Conservation (phyloP, 2,797 vertebrate genomes). For the Bradypus variegatus region DNA sequence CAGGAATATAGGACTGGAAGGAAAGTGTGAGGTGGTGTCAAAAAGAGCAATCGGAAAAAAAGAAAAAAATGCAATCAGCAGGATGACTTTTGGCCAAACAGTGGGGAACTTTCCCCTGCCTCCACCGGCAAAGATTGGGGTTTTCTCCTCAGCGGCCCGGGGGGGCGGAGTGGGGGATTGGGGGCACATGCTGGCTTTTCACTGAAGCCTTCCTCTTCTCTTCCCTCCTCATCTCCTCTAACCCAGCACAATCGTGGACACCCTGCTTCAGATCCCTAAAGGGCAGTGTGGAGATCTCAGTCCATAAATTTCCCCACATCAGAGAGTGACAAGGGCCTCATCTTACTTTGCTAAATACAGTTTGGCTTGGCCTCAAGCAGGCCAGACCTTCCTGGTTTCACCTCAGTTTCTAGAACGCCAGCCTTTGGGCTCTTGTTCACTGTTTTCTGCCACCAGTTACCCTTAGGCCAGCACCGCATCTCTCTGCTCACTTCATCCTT, state of each 20-base stretch:
- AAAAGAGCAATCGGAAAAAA: conserved; percentile 39
- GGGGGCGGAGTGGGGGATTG: neutral
- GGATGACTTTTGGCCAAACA: conserved; percentile 53
- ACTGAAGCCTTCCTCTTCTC: neutral
- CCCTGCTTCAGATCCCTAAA: conserved; percentile 29
- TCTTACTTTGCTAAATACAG: conserved; percentile 14
- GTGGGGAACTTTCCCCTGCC: conserved; percentile 36
- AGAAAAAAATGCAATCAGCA: conserved; percentile 49
- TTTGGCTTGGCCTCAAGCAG: neutral
- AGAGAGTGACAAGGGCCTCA: conserved; percentile 11
- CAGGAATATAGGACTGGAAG: conserved; percentile 64
- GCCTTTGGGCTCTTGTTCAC: conserved; percentile 1
- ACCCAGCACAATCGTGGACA: neutral
- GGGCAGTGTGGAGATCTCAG: neutral
- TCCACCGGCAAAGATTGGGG: neutral
- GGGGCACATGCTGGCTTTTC: neutral
- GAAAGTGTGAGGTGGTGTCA: conserved; percentile 58
- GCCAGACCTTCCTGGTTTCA: neutral
- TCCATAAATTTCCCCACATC: neutral
- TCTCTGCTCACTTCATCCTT: conserved; percentile 15
- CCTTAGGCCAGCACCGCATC: neutral
- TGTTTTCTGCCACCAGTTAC: neutral
- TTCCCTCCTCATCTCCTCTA: neutral
- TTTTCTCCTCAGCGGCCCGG: conserved; percentile 1
- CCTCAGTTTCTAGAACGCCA: conserved; percentile 23